Percentiles rank a stretch among this genome's conserved stretches.
Conservation (phyloP, 2,113 vertebrate species). For the Poicephalus meyeri region DNA sequence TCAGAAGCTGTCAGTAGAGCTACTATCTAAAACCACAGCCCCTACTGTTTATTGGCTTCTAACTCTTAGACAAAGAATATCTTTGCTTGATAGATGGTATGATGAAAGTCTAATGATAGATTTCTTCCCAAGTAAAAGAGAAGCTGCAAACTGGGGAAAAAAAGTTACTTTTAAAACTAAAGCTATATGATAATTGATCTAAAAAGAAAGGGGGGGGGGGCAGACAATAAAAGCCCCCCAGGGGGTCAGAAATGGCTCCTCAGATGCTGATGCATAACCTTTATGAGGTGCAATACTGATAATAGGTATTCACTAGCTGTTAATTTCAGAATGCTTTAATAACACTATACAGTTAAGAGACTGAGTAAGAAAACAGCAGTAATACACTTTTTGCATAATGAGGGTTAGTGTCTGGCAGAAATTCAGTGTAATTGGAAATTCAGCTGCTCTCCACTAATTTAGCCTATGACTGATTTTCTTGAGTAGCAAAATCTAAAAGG, state of each 20-base stretch:
- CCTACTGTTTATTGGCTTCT: background rate
- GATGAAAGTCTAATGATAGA: background rate
- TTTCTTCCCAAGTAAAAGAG: background rate
- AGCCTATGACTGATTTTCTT: background rate
- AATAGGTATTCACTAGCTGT: background rate
- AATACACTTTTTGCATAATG: background rate
- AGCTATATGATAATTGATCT: background rate
- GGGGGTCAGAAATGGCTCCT: background rate
- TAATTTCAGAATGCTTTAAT: background rate
- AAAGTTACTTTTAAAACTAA: background rate
- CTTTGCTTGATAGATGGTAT: background rate
- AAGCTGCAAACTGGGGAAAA: background rate
- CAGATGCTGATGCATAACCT: background rate
- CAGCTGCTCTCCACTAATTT: background rate
- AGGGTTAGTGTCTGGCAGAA: background rate
- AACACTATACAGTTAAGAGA: background rate
- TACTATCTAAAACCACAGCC: background rate
- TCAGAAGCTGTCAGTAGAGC: background rate
- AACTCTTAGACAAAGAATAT: background rate
- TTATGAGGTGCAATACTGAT: background rate
- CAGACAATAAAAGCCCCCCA: background rate
- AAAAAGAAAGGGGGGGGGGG: background rate
- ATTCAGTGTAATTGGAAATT: fast-evolving
- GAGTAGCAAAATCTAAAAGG: background rate
- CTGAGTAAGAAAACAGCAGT: background rate